These are phyloP conservation scores for Heterodera schachtii DNA, from an alignment of 1,140 invertebrate genomes.

Conservation along the genomic window DNA sequence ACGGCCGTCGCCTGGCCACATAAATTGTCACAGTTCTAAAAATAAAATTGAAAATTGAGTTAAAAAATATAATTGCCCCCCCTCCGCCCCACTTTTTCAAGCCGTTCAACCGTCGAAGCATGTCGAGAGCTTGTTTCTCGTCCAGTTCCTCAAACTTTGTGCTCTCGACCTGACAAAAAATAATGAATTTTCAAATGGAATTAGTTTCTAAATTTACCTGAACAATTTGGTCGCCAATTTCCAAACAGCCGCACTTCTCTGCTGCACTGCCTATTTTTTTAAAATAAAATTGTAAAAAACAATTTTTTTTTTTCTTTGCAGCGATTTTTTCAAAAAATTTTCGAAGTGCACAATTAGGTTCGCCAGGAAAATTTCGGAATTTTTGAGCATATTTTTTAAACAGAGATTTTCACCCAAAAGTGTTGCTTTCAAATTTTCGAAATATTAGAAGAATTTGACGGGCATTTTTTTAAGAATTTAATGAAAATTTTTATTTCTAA, in stretches of 20 bases:
- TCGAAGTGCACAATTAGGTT: too few species aligned
- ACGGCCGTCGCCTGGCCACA: slow-evolving; percentile 53
- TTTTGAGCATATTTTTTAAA: too few species aligned
- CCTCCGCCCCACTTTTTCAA: slow-evolving; percentile 42
- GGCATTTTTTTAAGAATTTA: too few species aligned
- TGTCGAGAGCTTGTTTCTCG: slow-evolving; percentile 62
- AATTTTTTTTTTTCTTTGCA: too few species aligned
- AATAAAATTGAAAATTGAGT: slow-evolving; percentile 3
- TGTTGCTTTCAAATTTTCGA: too few species aligned
- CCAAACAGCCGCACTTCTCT: slow-evolving; percentile 38
- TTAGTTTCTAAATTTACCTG: slow-evolving; percentile 73
- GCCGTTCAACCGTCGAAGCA: slow-evolving; percentile 39
- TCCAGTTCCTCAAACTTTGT: slow-evolving; percentile 62
- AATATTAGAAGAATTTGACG: too few species aligned
- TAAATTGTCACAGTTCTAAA: slow-evolving; percentile 54
- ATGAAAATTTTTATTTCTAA: too few species aligned
- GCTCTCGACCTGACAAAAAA: slow-evolving; percentile 69
- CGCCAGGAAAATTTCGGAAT: too few species aligned
- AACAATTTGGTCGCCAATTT: slow-evolving; percentile 83
- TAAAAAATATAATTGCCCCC: not conserved
- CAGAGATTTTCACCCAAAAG: too few species aligned
- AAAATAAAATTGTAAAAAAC: too few species aligned
- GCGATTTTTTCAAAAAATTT: too few species aligned
- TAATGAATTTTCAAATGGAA: not conserved
- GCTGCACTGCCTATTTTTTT: slow-evolving; percentile 41